These are phyloP conservation scores for Heterochromis multidens DNA, from an alignment of 2,113 vertebrate genomes.

Conservation along the genomic window DNA sequence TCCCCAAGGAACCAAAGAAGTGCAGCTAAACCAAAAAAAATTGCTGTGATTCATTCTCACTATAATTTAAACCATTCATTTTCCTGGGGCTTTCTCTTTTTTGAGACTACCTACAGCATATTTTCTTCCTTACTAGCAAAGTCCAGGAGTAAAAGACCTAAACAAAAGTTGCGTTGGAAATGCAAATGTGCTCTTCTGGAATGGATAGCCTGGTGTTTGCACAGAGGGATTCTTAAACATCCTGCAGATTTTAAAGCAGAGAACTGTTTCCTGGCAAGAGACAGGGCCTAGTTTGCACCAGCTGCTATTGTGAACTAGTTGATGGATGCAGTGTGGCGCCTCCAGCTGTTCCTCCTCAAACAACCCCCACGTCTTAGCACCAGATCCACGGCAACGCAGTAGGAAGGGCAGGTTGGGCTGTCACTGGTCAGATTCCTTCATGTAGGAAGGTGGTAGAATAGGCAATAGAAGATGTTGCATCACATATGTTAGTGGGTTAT, in stretches of 20 bases:
- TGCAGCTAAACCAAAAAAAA: conserved; percentile 11
- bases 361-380: conserved; percentile 45
- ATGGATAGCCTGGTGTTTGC: conserved; percentile 63
- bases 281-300: conserved; percentile 12
- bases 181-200: conserved; percentile 32
- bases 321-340: conserved; percentile 66
- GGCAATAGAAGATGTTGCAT: background rate
- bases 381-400: conserved; percentile 59
- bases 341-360: conserved; percentile 71
- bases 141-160: background rate
- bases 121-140: background rate
- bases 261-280: conserved; percentile 38
- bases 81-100: background rate
- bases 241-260: conserved; percentile 39
- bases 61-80: background rate
- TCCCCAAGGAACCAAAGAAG: background rate
- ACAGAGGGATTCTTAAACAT: conserved; percentile 60
- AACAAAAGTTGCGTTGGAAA: conserved; percentile 33
- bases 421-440: conserved; percentile 9
- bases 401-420: conserved; percentile 20
- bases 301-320: conserved; percentile 55
- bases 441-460: background rate
- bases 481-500: background rate
- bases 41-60: background rate
- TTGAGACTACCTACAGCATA: background rate